Base-by-base conservation (phyloP, 2,797 vertebrate species). In the Artibeus jamaicensis region DNA sequence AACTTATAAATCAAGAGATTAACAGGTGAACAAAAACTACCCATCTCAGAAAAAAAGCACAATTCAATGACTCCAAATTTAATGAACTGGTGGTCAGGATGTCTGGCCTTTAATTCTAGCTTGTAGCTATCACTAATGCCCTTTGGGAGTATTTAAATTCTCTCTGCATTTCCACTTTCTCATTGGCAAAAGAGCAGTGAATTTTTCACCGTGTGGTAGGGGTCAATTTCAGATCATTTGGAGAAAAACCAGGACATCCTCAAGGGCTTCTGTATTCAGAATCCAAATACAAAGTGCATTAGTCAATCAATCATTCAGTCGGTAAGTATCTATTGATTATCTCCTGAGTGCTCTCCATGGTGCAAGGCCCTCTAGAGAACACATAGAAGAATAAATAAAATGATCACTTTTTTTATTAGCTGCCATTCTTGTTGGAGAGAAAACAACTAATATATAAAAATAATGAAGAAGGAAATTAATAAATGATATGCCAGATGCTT, bases 271-370 rank as follows among this genome's bases (percentile, higher is more conserved):
- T 91, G 65, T 81, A 94, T 34, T 95, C 81, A 48, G 82, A 95
- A 91, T 97, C 22, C 76, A 94, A 95, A 95, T 93, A 77, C 67
- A 91, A 96, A 96, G 57, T 84, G 70, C 78, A 91, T 95, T 96
- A 94, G 59, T 86, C 68, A 24, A 96, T 96, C 96, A 94, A 77
- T 95, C 90, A 93, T 79, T 93, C 86, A 97, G 67, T 94, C 81
- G 87, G 84, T 93, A 68, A 95, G 89, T 96, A 89, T 48, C 87
- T 95, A 97, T 95, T 96, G 97, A 97, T 97, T 92, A 94, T 84
- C 90, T 92, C 87, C 70, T 81, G 77, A 92, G 96, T 90, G 65
- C 50, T 93, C 19, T 90, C 83, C 76, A 76, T 59, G 62, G 57
- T 94, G 26, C 65, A 48, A 96, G 65, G n/a, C 29, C 81, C 73